These are phyloP conservation scores for Drosophila albomicans DNA, from an alignment of 1,140 invertebrate species.

Conservation along the genomic window DNA sequence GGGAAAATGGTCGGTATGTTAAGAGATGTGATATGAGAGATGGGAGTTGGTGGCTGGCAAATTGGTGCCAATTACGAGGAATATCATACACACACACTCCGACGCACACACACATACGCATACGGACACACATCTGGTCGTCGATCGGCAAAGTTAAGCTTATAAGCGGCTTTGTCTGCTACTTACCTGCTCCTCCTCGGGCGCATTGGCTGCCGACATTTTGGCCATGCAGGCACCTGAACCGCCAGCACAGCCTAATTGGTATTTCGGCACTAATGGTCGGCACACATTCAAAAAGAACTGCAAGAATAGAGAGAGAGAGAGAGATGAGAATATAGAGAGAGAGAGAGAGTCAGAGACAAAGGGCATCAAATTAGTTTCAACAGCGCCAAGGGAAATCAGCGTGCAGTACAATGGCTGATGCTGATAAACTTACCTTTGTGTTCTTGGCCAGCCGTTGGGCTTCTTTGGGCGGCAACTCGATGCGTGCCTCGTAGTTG, in stretches of 20 bases:
- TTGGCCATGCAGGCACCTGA: constrained; percentile 85
- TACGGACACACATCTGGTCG: background rate
- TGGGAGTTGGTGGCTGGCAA: background rate
- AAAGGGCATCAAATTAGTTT: constrained; percentile 60
- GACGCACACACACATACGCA: background rate
- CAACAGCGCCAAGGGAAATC: constrained; percentile 48
- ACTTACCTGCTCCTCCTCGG: constrained; percentile 85
- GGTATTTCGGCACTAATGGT: constrained; percentile 85
- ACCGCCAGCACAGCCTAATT: constrained; percentile 85
- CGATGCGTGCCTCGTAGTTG: constrained; percentile 85
- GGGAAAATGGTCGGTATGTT: background rate
- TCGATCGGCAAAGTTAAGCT: constrained; percentile 21
- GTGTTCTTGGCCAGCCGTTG: constrained; percentile 72
- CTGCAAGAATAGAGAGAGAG: constrained; percentile 58
- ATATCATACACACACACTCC: constrained; percentile 8
- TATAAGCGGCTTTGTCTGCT: constrained; percentile 46
- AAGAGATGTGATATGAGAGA: background rate
- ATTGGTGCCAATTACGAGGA: constrained; percentile 45
- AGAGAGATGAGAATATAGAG: background rate
- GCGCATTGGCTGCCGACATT: constrained; percentile 68
- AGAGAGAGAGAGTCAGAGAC: constrained; percentile 13
- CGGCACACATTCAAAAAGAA: constrained; percentile 86
- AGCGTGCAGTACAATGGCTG: constrained; percentile 4
- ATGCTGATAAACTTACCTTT: constrained; percentile 62
- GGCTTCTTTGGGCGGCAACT: constrained; percentile 58